Evolutionary conservation across 1,140 invertebrate genomes (phyloP), one percentile per base, ranked within the genome.

Genomic region (Atta texana): DNA sequence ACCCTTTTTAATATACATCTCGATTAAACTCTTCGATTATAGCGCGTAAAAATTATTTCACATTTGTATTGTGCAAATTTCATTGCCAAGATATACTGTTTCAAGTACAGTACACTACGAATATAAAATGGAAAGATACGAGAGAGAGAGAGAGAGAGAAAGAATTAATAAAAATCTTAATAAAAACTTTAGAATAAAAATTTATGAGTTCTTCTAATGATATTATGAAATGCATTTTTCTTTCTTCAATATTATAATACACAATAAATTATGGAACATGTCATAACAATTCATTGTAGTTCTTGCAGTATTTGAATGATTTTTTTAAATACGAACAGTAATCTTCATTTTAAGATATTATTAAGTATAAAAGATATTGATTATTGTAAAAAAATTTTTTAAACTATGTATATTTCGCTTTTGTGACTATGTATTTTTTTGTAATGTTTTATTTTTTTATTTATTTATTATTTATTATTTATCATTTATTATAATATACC

Each of bases 21-120:
- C 69, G 87, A 87, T 81, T 66, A 68, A 88, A 82, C 59, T 63
- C 55, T 49, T 76, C 74, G 51, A 69, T 84, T 88, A 84, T 21
- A 87, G 10, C 55, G 2, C 34, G 53, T 31, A 53, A 57, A 69
- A 82, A 61, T 51, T 51, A 85, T 84, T 88, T 88, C n/a, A 5
- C 6, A 21, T 57, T 49, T 44, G 8, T 39, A 72, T 57, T 31
- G 51, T 7, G 10, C 21, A 49, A 49, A 4, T 84, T 74, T 61
- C 24, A 82, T 74, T 49, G 24, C 4, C 28, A 49, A 84, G 24
- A 12, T 61, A 49, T n/a, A 74, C 5, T 51, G n/a, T 51, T 82
- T 82, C 21, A 57, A 66, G 1, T 5, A 31, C 0, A 16, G 3
- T 3, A 21, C n/a, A 24, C 4, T 68, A n/a, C n/a, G 4, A 39